phyloP scores from a whole-genome alignment of 1,140 invertebrate genomes.

The Scaptomyza hsui region DNA sequence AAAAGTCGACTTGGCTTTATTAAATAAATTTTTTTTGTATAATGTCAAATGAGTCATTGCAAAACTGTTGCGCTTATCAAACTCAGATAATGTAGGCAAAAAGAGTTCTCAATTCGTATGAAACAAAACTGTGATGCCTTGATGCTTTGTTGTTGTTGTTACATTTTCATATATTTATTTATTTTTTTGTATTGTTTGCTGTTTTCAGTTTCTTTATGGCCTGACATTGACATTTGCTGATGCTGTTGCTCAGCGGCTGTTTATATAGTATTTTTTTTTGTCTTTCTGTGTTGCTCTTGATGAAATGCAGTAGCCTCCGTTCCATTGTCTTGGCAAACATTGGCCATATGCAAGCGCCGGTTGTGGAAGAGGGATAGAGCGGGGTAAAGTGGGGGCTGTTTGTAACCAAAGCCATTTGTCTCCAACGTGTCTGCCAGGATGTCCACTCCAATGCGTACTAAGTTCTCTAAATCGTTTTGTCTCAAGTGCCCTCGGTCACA shows the following conservation, averaged over 20 bases:
- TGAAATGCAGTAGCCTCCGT: conserved; percentile 19
- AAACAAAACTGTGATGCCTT: conserved; percentile 46
- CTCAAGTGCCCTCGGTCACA: conserved; percentile 59
- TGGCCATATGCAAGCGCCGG: no score
- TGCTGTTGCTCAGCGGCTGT: conserved; percentile 21
- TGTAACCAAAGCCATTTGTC: conserved; percentile 34
- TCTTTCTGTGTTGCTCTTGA: conserved; percentile 33
- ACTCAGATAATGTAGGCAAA: conserved; percentile 21
- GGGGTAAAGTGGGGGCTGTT: background rate
- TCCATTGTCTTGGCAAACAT: conserved; percentile 7
- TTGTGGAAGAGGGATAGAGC: background rate
- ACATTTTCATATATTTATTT: background rate
- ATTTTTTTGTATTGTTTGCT: conserved; percentile 36
- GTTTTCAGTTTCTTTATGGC: conserved; percentile 56
- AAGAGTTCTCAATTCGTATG: conserved; percentile 30
- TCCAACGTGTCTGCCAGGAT: conserved; percentile 48
- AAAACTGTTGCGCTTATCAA: conserved; percentile 20
- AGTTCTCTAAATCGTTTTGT: conserved; percentile 47
- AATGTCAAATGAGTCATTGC: conserved; percentile 15
- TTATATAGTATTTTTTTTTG: conserved; percentile 38
- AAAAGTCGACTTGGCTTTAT: background rate
- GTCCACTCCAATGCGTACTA: conserved; percentile 48
- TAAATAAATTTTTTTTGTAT: background rate
- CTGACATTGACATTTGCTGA: conserved; percentile 81
- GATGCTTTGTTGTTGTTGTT: conserved; percentile 45